These are phyloP conservation scores for Drosophila tsacasi DNA, from an alignment of 1,140 invertebrate species.

Conservation along the genomic window DNA sequence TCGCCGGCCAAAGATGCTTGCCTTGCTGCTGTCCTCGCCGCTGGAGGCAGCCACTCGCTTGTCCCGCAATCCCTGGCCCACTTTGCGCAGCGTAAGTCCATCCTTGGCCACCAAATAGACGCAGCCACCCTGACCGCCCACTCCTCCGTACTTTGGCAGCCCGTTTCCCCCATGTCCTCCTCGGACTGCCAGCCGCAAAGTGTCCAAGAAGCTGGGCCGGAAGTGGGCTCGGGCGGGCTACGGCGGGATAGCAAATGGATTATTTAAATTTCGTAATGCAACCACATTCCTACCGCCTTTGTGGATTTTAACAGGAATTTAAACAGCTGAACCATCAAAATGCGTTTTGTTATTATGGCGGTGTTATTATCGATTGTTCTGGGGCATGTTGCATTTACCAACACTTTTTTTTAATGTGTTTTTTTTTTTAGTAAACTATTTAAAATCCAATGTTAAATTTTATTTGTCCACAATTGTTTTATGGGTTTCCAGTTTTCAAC, in stretches of 20 bases:
- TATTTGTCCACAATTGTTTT: too few species aligned
- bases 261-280: neutral
- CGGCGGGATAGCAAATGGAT: neutral
- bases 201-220: slow-evolving; percentile 89
- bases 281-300: slow-evolving; percentile 53
- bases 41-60: slow-evolving; percentile 88
- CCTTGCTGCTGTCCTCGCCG: slow-evolving; percentile 90
- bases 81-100: slow-evolving; percentile 86
- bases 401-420: neutral
- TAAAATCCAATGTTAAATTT: too few species aligned
- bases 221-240: slow-evolving; percentile 73
- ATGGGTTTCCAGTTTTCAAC: neutral
- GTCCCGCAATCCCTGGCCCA: slow-evolving; percentile 85
- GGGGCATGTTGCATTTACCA: neutral
- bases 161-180: slow-evolving; percentile 92
- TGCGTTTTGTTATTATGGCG: neutral
- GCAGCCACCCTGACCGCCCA: slow-evolving; percentile 94
- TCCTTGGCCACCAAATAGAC: slow-evolving; percentile 90
- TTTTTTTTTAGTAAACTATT: too few species aligned
- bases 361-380: neutral
- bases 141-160: slow-evolving; percentile 91
- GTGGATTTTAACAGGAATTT: slow-evolving; percentile 73
- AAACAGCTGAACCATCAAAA: slow-evolving; percentile 77
- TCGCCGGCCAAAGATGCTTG: slow-evolving; percentile 90
- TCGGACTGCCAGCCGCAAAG: slow-evolving; percentile 89